Evolutionary conservation across 2,113 vertebrate genomes (phyloP).

Genomic region (Malaclemys terrapin): DNA sequence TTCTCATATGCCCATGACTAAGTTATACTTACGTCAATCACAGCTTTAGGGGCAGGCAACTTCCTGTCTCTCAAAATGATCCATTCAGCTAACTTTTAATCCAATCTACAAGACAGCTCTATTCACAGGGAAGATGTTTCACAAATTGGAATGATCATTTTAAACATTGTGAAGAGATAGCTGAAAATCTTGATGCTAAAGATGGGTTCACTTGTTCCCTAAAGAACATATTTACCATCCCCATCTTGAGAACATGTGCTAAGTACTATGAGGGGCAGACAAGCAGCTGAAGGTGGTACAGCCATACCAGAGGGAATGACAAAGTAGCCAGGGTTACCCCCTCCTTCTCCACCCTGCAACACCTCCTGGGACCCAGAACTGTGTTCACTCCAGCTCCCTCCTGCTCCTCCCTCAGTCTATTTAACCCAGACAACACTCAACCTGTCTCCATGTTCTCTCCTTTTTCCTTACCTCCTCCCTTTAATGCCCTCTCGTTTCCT

Average conservation of each 20-base stretch:
- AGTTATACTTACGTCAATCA: neutral
- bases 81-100: neutral
- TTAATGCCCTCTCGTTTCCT: neutral
- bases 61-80: neutral
- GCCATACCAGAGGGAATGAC: neutral
- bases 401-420: neutral
- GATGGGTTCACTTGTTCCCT: neutral
- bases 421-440: neutral
- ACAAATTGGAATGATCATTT: neutral
- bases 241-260: neutral
- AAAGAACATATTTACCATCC: neutral
- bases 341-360: neutral
- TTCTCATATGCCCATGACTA: neutral
- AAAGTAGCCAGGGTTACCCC: neutral
- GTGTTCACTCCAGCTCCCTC: neutral
- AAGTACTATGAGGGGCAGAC: neutral
- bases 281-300: neutral
- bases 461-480: neutral
- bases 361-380: neutral
- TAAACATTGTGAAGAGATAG: neutral
- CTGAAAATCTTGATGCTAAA: neutral
- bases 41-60: neutral
- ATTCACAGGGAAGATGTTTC: neutral
- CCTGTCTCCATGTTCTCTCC: neutral
- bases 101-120: neutral